Percentiles rank a stretch among this genome's conserved stretches.
Conservation (phyloP, 1,140 invertebrate species). For the Cyphomyrmex costatus region DNA sequence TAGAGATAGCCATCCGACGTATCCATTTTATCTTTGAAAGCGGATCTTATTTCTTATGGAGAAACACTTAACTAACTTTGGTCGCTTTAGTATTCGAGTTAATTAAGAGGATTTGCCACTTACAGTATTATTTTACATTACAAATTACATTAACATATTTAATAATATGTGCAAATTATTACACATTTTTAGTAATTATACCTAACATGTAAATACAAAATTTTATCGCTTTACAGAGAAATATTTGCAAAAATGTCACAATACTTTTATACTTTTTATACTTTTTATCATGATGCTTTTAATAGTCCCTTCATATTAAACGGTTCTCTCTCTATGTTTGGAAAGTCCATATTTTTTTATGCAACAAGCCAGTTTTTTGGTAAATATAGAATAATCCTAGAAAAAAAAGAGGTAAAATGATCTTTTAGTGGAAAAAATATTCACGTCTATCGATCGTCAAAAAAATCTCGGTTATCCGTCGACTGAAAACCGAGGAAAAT, state of each 20-base stretch:
- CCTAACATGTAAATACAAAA: not conserved
- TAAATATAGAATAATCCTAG: conserved; percentile 6
- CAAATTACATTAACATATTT: not conserved
- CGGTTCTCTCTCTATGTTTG: not conserved
- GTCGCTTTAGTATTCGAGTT: not conserved
- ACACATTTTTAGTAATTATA: not conserved
- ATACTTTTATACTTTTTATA: not conserved
- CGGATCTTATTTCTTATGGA: not conserved
- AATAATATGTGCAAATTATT: too few relatives aligned
- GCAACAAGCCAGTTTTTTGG: not conserved
- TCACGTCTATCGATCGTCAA: not conserved
- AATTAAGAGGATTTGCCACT: not conserved
- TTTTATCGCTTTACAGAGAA: not conserved
- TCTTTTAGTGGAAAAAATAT: conserved; percentile 27
- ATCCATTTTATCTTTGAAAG: conserved; percentile 1
- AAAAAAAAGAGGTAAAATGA: not conserved
- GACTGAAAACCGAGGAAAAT: conserved; percentile 35
- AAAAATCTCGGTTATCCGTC: conserved; percentile 24
- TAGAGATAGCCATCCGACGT: not conserved
- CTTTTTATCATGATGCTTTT: not conserved
- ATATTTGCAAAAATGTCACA: not conserved
- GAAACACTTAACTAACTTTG: not conserved
- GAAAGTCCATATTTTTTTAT: not conserved
- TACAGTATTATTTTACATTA: not conserved
- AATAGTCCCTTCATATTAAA: not conserved